A percentile compares a stretch with the other conserved stretches of the same genome.
These are phyloP conservation scores for Musca domestica DNA, from an alignment of 1,140 invertebrate genomes.

Conservation along the genomic window DNA sequence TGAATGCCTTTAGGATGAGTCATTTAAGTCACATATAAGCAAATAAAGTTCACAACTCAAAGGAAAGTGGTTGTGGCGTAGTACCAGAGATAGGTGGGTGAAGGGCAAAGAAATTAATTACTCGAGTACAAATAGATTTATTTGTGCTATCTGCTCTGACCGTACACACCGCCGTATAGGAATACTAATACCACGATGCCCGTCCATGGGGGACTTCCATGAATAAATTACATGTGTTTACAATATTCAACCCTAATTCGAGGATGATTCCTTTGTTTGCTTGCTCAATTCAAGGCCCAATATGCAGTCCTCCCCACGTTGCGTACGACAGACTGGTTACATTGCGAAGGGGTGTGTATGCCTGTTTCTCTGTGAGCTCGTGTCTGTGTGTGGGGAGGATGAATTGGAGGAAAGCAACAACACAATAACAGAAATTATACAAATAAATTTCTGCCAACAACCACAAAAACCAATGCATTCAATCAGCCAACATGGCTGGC, in stretches of 20 bases:
- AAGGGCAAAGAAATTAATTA: too few species aligned
- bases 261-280: constrained; percentile 14
- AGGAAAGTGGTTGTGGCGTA: not conserved
- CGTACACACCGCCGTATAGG: too few species aligned
- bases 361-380: not conserved
- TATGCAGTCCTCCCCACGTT: not conserved
- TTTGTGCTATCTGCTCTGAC: too few species aligned
- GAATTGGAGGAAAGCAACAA: constrained; percentile 3
- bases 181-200: too few species aligned
- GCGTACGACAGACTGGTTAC: not conserved
- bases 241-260: constrained; percentile 9
- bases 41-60: not conserved
- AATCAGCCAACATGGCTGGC: not conserved
- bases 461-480: constrained; percentile 8
- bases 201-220: too few species aligned
- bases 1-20: constrained; percentile 8
- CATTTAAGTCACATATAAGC: not conserved
- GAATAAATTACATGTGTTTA: not conserved
- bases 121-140: too few species aligned
- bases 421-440: too few species aligned
- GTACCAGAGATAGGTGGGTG: not conserved
- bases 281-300: constrained; percentile 2
- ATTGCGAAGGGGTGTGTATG: not conserved
- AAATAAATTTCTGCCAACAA: constrained; percentile 9
- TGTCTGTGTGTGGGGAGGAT: not conserved